Evolutionary conservation across 1,140 invertebrate genomes (phyloP).

Genomic region (Chionoecetes opilio): DNA sequence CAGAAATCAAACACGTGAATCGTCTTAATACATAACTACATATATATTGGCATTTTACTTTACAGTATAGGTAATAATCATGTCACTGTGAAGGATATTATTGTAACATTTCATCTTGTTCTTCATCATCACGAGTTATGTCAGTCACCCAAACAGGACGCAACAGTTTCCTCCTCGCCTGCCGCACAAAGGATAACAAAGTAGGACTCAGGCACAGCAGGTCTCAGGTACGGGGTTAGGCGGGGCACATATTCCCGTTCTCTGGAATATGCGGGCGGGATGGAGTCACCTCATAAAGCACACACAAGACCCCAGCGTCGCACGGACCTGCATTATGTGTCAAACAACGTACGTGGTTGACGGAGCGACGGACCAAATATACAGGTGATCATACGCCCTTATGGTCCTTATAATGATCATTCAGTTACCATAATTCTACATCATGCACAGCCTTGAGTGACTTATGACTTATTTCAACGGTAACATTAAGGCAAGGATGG

Average conservation of each 20-base stretch:
- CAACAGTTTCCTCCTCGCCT: neutral
- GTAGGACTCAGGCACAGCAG: neutral
- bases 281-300: neutral
- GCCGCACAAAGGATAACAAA: neutral
- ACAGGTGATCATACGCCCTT: too few species aligned
- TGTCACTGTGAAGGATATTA: neutral
- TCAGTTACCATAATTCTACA: too few species aligned
- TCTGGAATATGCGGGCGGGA: too few species aligned
- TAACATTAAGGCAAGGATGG: too few species aligned
- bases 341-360: too few species aligned
- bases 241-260: too few species aligned
- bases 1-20: neutral
- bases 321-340: too few species aligned
- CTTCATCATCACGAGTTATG: neutral
- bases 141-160: neutral
- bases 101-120: neutral
- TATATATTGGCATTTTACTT: conserved; percentile 3
- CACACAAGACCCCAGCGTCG: too few species aligned
- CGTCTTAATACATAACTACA: neutral
- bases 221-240: neutral
- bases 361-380: too few species aligned
- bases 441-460: too few species aligned
- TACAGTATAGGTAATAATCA: neutral
- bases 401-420: too few species aligned
- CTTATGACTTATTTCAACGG: too few species aligned